A percentile compares a stretch with the other conserved stretches of the same genome.
These are phyloP conservation scores for Ariolimax columbianus DNA, from an alignment of 2,888 invertebrate species.

Conservation along the genomic window DNA sequence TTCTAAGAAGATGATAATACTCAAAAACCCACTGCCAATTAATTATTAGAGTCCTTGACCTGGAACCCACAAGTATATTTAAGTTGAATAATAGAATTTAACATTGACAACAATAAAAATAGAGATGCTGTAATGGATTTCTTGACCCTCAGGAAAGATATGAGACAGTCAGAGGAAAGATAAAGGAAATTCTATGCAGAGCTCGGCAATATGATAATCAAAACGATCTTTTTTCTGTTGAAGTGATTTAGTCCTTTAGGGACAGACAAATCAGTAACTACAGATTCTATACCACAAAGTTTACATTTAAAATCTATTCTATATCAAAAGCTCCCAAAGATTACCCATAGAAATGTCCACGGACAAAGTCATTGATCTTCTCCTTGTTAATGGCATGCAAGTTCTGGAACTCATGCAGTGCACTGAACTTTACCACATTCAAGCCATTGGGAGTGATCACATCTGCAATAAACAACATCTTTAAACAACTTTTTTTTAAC, in stretches of 20 bases:
- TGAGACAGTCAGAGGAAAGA: too few species aligned
- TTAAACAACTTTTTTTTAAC: too few species aligned
- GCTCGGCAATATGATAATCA: too few species aligned
- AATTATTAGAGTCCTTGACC: background rate
- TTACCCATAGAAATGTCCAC: constrained; percentile 99
- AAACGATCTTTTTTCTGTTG: too few species aligned
- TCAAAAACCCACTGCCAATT: background rate
- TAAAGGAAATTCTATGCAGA: too few species aligned
- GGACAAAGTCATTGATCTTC: constrained; percentile 97
- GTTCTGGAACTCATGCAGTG: constrained; percentile 99
- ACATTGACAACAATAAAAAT: too few species aligned
- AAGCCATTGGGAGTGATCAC: constrained; percentile 98
- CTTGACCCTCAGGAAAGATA: too few species aligned
- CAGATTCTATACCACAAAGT: background rate
- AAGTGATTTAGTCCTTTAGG: too few species aligned
- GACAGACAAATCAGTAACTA: background rate
- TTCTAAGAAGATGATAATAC: background rate
- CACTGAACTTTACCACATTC: constrained; percentile 98
- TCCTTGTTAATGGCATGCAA: constrained; percentile 97
- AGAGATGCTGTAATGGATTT: too few species aligned
- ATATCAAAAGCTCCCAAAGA: too few species aligned
- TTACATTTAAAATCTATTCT: background rate
- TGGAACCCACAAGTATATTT: background rate
- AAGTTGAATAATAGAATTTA: background rate
- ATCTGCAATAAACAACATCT: constrained; percentile 81